phyloP scores from a whole-genome alignment of 2,888 invertebrate species.

The Panzeria rudis region DNA sequence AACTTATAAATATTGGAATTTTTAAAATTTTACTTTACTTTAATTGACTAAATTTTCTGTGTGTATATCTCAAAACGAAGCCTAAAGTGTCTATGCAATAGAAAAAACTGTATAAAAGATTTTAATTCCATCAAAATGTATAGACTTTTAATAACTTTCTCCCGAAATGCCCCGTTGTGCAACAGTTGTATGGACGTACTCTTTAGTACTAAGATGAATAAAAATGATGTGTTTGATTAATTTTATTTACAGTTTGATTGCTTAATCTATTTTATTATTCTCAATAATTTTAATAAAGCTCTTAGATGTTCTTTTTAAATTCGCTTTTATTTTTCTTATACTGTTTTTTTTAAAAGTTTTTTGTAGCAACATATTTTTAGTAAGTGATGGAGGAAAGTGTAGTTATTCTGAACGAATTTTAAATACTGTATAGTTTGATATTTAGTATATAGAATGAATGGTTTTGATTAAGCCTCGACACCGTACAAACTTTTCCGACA shows the following conservation, averaged over 20 bases:
- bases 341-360: slow-evolving; percentile 15
- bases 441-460: too few relatives aligned
- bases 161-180: too few relatives aligned
- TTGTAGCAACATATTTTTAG: slow-evolving; percentile 6
- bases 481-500: not conserved
- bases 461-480: too few relatives aligned
- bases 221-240: slow-evolving; percentile 44
- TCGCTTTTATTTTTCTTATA: not conserved
- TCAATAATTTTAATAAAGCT: slow-evolving; percentile 36
- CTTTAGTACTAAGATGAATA: slow-evolving; percentile 32
- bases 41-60: too few relatives aligned
- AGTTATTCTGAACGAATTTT: slow-evolving; percentile 3
- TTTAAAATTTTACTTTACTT: too few relatives aligned
- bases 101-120: too few relatives aligned
- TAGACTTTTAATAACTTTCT: too few relatives aligned
- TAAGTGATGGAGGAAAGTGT: not conserved
- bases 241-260: slow-evolving; percentile 38
- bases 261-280: slow-evolving; percentile 28
- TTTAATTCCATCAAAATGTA: too few relatives aligned
- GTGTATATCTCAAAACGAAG: too few relatives aligned
- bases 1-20: too few relatives aligned
- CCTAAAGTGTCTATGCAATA: too few relatives aligned
- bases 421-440: not conserved
- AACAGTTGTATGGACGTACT: slow-evolving; percentile 5
- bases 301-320: slow-evolving; percentile 33